Conservation (phyloP, 2,888 invertebrate genomes). For the Camponotus fellah region DNA sequence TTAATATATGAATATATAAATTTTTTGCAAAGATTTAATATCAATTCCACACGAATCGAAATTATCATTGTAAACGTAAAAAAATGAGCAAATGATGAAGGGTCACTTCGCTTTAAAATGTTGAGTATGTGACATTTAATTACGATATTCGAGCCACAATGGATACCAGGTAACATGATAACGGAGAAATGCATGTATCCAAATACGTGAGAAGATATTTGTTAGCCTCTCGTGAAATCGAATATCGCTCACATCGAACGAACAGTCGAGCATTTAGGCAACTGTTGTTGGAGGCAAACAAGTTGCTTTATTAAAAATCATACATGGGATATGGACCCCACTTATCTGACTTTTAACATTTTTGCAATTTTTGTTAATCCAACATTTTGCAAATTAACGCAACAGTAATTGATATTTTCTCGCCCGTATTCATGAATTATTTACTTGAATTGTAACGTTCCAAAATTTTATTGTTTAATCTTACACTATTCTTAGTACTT, state of each 20-base stretch:
- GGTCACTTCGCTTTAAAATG: constrained; percentile 9
- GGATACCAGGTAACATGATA: constrained; percentile 23
- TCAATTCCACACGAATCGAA: neutral
- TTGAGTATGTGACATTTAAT: constrained; percentile 19
- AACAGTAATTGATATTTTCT: neutral
- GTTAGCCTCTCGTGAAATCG: constrained; percentile 42
- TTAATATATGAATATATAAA: neutral
- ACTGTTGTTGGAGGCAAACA: neutral
- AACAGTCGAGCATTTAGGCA: constrained; percentile 4
- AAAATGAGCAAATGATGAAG: neutral
- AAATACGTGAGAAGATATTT: constrained; percentile 43
- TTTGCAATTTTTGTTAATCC: neutral
- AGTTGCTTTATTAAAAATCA: constrained; percentile 49
- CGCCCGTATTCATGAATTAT: neutral
- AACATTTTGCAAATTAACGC: neutral
- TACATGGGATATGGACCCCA: neutral
- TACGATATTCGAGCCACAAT: constrained; percentile 14
- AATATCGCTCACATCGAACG: constrained; percentile 37
- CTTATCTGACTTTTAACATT: constrained; percentile 4
- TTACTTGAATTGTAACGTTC: neutral
- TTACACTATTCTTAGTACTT: neutral
- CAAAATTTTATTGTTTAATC: neutral
- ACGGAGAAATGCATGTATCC: constrained; percentile 33
- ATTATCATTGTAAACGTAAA: constrained; percentile 5
- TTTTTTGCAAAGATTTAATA: neutral